Evolutionary conservation across 2,888 invertebrate genomes (phyloP).

Genomic region (Panopea generosa): DNA sequence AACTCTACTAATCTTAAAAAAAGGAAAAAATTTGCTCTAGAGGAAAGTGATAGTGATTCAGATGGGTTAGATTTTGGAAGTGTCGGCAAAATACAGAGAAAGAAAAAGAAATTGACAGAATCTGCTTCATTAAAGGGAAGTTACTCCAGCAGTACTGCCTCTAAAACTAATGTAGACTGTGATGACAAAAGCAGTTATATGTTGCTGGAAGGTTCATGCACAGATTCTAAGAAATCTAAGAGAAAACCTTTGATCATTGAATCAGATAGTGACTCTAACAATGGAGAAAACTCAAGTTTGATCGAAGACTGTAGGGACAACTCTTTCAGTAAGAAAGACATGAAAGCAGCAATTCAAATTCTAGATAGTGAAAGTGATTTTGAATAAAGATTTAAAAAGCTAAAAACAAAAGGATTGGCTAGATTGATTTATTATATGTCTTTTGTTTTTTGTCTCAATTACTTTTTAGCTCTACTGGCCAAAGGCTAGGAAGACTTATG

Average conservation of each 20-base stretch:
- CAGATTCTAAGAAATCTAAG: neutral
- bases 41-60: constrained; percentile 62
- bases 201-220: too few species aligned
- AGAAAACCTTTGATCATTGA: neutral
- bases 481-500: too few species aligned
- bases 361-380: constrained; percentile 31
- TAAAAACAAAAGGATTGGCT: too few species aligned
- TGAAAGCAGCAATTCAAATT: constrained; percentile 10
- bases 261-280: neutral
- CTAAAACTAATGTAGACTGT: neutral
- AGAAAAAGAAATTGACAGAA: constrained; percentile 14
- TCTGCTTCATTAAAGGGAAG: too few species aligned
- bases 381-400: constrained; percentile 8
- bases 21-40: constrained; percentile 62
- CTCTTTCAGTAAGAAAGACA: constrained; percentile 12
- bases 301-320: neutral
- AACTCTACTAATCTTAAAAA: constrained; percentile 12
- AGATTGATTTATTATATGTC: too few species aligned
- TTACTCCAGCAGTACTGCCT: too few species aligned
- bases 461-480: too few species aligned
- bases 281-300: constrained; percentile 4
- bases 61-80: constrained; percentile 66
- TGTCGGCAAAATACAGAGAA: constrained; percentile 5
- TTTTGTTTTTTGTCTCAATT: too few species aligned
- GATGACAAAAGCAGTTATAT: neutral